Base-by-base conservation (phyloP, 2,113 vertebrate genomes). In the Crypturellus undulatus region DNA sequence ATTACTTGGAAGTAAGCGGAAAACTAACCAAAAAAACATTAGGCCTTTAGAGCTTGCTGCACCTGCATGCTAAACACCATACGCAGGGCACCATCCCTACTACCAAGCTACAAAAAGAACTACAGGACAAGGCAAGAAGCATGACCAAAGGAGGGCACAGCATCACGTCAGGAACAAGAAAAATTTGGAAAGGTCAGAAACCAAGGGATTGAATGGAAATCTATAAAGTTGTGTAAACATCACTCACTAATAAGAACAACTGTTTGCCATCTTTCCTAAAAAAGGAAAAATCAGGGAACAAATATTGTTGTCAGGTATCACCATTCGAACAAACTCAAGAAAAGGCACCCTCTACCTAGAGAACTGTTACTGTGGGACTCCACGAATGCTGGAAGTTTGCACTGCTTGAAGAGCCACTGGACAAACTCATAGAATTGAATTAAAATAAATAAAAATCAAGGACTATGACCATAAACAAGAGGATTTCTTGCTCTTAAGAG, bases 401-500 rank as follows among this genome's bases (percentile, higher is more conserved):
- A 32, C 28, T 30, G 54, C 54, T 30, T 30, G 28, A 56, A 56
- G 28, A 30, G 28, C 28, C 54, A 30, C 16, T 56, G 54, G 54
- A 56, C 28, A 56, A 56, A 30, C 8, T 18, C 54, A 58, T 10
- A 32, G 16, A 58, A 58, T 19, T 32, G 45, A 65, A 69, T 36
- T 8, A 22, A 22, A 49, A 47, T 45, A 47, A 47, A 58, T 18
- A 32, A 49, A 65, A 69, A 40, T 8, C 20, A 63, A 12, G 30
- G 56, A 56, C 54, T 80, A 17, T 24, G 9, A 28, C 19, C 17
- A 22, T 47, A 20, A 25, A 52, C 30, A 51, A 45, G 77, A 49
- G 3, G 47, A 28, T 3, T 12, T 40, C 45, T 58, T 1, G 0
- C 3, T 13, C 54, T 20, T 12, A 58, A 77, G 49, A 10, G 4